These are phyloP conservation scores for Pseudococcus jackbeardsleyi DNA, from an alignment of 2,888 invertebrate species.

Conservation along the genomic window DNA sequence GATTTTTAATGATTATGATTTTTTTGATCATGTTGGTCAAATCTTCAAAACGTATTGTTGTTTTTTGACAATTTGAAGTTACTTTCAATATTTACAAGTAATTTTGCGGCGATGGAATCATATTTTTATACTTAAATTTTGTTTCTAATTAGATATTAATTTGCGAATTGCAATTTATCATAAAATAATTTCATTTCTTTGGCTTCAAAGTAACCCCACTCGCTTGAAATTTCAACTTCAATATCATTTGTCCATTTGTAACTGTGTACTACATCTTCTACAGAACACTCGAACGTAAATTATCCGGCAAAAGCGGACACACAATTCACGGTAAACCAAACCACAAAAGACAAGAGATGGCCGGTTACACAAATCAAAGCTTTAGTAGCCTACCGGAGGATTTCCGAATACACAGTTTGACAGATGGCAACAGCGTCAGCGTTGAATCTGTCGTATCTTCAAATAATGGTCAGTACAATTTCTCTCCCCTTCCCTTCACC, in stretches of 20 bases:
- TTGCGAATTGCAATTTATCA: too few species aligned
- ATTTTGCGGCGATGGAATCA: too few species aligned
- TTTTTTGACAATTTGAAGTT: too few species aligned
- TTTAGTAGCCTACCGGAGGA: conserved; percentile 68
- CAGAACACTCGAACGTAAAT: conserved; percentile 65
- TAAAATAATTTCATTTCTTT: too few species aligned
- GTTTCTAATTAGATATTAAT: too few species aligned
- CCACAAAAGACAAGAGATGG: conserved; percentile 64
- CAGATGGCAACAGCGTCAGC: conserved; percentile 65
- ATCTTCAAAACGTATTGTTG: too few species aligned
- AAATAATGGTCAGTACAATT: conserved; percentile 65
- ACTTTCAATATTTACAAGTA: too few species aligned
- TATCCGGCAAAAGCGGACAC: conserved; percentile 66
- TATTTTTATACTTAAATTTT: too few species aligned
- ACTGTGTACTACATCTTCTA: background rate
- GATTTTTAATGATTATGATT: too few species aligned
- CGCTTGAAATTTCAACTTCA: background rate
- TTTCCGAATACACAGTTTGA: conserved; percentile 66
- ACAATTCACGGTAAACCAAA: conserved; percentile 64
- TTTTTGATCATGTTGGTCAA: too few species aligned
- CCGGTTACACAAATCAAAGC: conserved; percentile 68
- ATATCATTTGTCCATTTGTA: background rate
- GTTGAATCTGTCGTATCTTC: conserved; percentile 66
- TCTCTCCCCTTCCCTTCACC: background rate
- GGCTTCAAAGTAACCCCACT: too few species aligned